These are phyloP conservation scores for Platycercus adscitus DNA, from an alignment of 2,113 vertebrate species.

Conservation along the genomic window DNA sequence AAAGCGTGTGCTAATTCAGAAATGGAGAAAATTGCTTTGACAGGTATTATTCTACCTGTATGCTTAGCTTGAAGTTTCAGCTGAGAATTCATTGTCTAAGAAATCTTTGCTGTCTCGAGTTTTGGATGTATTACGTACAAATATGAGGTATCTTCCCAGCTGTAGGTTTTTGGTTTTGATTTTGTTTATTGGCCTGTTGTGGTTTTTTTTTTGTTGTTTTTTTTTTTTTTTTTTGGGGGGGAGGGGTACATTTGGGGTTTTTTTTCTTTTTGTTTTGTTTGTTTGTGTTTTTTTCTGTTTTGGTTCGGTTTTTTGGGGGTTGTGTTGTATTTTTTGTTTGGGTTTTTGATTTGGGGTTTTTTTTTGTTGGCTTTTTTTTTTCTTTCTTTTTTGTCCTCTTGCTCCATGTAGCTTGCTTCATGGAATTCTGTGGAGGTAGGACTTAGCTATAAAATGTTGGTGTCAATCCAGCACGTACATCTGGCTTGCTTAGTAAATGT, in stretches of 20 bases:
- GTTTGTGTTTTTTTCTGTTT: background rate
- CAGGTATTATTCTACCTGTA: background rate
- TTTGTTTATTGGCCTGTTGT: background rate
- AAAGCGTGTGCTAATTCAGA: background rate
- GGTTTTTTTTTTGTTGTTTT: too few species aligned
- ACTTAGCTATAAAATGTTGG: constrained; percentile 33
- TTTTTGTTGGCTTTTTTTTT: background rate
- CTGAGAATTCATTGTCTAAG: background rate
- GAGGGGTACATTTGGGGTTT: background rate
- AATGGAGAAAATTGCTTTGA: background rate
- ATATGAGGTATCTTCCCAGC: background rate
- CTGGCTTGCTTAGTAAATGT: constrained; percentile 59
- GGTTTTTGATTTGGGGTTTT: background rate
- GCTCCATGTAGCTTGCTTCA: background rate
- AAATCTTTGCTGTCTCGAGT: background rate
- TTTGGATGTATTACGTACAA: background rate
- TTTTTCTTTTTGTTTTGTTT: background rate
- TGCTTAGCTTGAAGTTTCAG: background rate
- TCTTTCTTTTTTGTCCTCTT: background rate
- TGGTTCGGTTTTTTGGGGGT: background rate
- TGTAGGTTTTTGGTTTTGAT: background rate
- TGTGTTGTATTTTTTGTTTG: background rate
- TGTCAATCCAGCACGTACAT: constrained; percentile 55
- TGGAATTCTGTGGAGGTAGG: constrained; percentile 28
- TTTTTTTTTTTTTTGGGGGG: too few species aligned